Base-by-base conservation (phyloP, 2,113 vertebrate genomes). In the Emydocephalus ijimae region DNA sequence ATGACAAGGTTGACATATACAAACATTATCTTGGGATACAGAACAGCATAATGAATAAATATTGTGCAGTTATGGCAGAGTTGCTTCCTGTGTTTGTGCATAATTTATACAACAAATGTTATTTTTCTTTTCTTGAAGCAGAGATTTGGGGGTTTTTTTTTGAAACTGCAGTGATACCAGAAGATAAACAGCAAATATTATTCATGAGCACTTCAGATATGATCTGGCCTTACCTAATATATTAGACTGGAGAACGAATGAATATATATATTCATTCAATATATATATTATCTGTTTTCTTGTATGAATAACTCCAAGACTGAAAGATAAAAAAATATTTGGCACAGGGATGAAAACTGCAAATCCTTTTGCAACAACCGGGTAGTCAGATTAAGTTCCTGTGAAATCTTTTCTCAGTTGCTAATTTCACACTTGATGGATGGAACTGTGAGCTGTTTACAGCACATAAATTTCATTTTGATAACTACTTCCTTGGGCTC, bases 401-500 rank as follows among this genome's bases (percentile, higher is more conserved):
- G 93, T 96, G 96, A 97, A 97, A 97, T 97, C 96, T 94, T 95
- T 90, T 93, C 55, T 92, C 92, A 43, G 86, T 95, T 93, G 61
- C 92, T 94, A 94, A 96, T 94, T 96, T 95, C 94, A 95, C 93
- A 96, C 94, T 93, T 94, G 43, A 57, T 94, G 90, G 95, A 91
- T 95, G 89, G 95, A 96, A 94, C 93, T 0, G 0, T 29, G n/a
- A 93, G 91, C 85, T 88, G 91, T 96, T 95, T 94, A 56, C 85
- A 90, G 94, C 92, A 9, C 90, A 91, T 89, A 94, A 95, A 94
- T 95, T 93, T 95, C 94, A 10, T 92, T 96, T 96, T 94, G 94
- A 89, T 96, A 93, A 94, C 94, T 89, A 88, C 54, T 95, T 96
- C 92, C 89, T 89, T 94, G 55, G 93, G 91, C 92, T 93, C 93